Conservation (phyloP, 2,888 invertebrate species). For the Eupithecia dodoneata region DNA sequence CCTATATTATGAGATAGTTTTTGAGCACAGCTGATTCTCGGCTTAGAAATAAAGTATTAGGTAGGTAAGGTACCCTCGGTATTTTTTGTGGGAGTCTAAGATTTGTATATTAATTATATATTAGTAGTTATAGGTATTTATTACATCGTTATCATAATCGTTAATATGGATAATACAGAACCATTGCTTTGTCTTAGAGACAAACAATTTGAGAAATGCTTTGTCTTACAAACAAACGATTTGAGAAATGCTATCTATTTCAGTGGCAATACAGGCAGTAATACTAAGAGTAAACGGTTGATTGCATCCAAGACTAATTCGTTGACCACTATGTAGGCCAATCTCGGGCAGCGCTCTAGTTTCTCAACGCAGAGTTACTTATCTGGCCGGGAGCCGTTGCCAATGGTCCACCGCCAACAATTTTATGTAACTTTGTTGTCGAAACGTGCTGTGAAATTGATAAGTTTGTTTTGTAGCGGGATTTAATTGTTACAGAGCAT, state of each 20-base stretch:
- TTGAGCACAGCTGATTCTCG: neutral
- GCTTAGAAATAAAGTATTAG: neutral
- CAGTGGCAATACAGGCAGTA: conserved; percentile 68
- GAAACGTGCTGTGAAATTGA: conserved; percentile 77
- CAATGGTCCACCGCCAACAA: conserved; percentile 72
- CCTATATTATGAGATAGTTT: neutral
- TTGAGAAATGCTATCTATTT: conserved; percentile 73
- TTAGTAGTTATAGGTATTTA: neutral
- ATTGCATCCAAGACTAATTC: conserved; percentile 79
- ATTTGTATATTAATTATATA: neutral
- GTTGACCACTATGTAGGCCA: conserved; percentile 75
- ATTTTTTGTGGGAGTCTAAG: neutral
- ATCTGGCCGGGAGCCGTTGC: conserved; percentile 76
- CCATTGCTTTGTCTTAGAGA: conserved; percentile 34
- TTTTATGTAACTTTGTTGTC: conserved; percentile 81
- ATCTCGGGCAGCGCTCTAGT: conserved; percentile 78
- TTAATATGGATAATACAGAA: neutral
- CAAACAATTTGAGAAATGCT: conserved; percentile 65
- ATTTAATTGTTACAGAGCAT: conserved; percentile 45
- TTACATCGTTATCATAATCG: neutral
- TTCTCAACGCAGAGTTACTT: conserved; percentile 79
- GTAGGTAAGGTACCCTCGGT: neutral
- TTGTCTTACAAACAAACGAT: conserved; percentile 50
- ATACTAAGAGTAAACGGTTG: conserved; percentile 68
- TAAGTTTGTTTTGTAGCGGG: conserved; percentile 63